These are phyloP conservation scores for Typhlichthys subterraneus DNA, from an alignment of 2,797 vertebrate genomes.

Conservation along the genomic window DNA sequence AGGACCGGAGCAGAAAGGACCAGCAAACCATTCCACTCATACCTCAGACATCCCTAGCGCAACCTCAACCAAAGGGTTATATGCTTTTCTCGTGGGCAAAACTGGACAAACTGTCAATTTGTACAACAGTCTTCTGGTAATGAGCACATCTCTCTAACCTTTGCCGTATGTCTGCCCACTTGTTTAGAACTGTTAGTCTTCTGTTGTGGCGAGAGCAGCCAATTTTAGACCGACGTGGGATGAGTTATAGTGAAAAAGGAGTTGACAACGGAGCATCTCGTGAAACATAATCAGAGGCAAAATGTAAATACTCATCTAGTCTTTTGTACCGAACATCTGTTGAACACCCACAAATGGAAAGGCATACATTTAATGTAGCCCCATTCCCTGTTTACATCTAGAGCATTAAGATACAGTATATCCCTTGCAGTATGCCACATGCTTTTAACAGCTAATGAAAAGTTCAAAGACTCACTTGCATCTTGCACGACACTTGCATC, in stretches of 20 bases:
- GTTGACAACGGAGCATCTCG: conserved; percentile 36
- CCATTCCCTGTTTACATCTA: too few relatives aligned
- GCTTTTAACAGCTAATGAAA: too few relatives aligned
- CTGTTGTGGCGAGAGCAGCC: conserved; percentile 58
- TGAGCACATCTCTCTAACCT: conserved; percentile 48
- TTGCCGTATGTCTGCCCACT: conserved; percentile 55
- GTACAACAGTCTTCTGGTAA: conserved; percentile 23
- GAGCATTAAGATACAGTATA: too few relatives aligned
- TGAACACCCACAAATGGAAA: conserved; percentile 46
- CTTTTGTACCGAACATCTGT: conserved; percentile 55
- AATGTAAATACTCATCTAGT: conserved; percentile 52
- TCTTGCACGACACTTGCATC: too few relatives aligned
- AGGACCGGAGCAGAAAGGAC: too few relatives aligned
- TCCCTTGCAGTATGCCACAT: too few relatives aligned
- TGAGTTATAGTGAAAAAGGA: conserved; percentile 53
- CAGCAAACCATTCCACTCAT: too few relatives aligned
- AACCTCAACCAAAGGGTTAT: too few relatives aligned
- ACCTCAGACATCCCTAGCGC: too few relatives aligned
- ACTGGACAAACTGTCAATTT: too few relatives aligned
- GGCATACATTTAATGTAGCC: conserved; percentile 31
- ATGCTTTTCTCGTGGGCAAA: too few relatives aligned
- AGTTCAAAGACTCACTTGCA: too few relatives aligned
- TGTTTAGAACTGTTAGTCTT: conserved; percentile 49
- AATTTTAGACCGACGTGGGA: conserved; percentile 50
- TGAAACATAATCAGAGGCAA: conserved; percentile 49